Percentiles rank a stretch among this genome's conserved stretches.
Evolutionary conservation across 2,797 vertebrate species (phyloP).

Genomic region (Prionace glauca): DNA sequence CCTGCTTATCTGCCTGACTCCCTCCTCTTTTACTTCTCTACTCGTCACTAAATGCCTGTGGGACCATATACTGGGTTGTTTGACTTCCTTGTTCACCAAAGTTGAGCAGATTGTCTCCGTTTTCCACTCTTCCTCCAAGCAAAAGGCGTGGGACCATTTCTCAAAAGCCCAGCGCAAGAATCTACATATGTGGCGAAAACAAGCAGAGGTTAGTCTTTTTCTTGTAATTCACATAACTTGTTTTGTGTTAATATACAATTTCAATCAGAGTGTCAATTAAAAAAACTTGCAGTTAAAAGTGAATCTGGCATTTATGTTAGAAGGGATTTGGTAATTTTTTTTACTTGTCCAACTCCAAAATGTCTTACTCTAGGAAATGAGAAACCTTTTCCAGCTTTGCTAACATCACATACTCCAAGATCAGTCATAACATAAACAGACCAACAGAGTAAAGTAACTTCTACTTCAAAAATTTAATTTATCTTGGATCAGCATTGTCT

Average conservation of each 20-base stretch:
- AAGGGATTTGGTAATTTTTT: neutral
- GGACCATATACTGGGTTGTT: constrained; percentile 38
- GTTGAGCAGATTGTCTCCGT: constrained; percentile 99
- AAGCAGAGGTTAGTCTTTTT: constrained; percentile 85
- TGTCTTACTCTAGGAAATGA: neutral
- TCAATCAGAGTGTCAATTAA: neutral
- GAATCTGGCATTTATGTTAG: neutral
- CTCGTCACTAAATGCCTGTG: constrained; percentile 56
- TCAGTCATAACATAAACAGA: neutral
- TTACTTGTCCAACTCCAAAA: neutral
- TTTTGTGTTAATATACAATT: constrained; percentile 23
- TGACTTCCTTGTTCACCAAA: constrained; percentile 61
- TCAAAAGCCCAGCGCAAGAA: constrained; percentile 99
- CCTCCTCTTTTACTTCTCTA: constrained; percentile 49
- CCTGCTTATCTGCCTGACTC: constrained; percentile 36
- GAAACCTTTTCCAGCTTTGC: neutral
- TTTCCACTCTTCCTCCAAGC: constrained; percentile 98
- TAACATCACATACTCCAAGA: neutral
- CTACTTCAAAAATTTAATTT: neutral
- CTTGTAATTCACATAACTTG: neutral
- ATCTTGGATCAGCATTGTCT: neutral
- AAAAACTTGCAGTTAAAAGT: neutral
- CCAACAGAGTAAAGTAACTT: neutral
- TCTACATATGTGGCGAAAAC: constrained; percentile 97
- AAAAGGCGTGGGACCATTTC: constrained; percentile 99